Conservation (phyloP, 1,140 invertebrate species). For the Cataglyphis hispanica region DNA sequence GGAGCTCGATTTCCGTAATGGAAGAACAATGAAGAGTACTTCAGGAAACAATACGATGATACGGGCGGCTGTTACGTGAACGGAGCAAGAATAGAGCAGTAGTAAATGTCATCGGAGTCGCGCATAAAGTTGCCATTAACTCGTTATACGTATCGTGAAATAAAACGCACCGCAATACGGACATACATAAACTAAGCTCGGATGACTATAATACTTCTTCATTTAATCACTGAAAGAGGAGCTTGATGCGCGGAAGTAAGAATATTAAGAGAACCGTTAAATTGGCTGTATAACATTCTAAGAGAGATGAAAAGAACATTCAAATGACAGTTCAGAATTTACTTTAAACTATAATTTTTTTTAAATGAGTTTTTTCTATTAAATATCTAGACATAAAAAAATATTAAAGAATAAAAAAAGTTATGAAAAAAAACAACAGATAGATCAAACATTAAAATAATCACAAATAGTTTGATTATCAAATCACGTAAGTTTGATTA, state of each 20-base stretch:
- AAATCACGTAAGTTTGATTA: not conserved
- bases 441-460: not conserved
- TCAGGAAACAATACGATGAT: constrained; percentile 43
- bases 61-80: constrained; percentile 25
- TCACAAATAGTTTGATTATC: not conserved
- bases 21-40: constrained; percentile 56
- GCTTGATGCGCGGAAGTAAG: constrained; percentile 10
- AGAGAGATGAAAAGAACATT: not conserved
- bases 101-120: constrained; percentile 65
- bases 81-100: constrained; percentile 47
- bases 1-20: constrained; percentile 49
- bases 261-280: not conserved
- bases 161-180: constrained; percentile 51
- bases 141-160: constrained; percentile 53
- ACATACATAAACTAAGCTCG: constrained; percentile 49
- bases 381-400: not conserved
- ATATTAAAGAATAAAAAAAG: not conserved
- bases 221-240: constrained; percentile 44
- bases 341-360: not conserved
- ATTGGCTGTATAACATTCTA: constrained; percentile 10
- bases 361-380: not conserved
- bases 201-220: constrained; percentile 44
- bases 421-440: not conserved
- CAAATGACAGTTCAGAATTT: not conserved
- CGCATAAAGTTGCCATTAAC: constrained; percentile 45